Percentiles rank a stretch among this genome's conserved stretches.
phyloP scores from a whole-genome alignment of 1,140 invertebrate species.

The Berghia stephanieae region DNA sequence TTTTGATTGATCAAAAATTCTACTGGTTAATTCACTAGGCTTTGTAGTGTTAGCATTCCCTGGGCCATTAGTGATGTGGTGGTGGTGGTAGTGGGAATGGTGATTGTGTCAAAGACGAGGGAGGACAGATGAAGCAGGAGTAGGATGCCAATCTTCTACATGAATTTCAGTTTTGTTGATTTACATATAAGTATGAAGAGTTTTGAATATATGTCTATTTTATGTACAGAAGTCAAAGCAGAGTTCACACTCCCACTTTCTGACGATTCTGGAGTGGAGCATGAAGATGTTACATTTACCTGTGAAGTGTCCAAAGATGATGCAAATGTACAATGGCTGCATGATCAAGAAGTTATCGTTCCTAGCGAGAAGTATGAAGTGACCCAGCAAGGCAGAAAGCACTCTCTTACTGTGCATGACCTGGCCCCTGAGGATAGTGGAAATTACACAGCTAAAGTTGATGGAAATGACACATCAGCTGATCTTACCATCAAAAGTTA shows the following conservation, averaged over 20 bases:
- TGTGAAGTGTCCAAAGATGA: conserved; percentile 91
- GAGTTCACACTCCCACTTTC: conserved; percentile 52
- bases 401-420: conserved; percentile 58
- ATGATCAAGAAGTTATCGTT: conserved; percentile 73
- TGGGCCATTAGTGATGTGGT: too few relatives aligned
- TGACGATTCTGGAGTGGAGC: conserved; percentile 49
- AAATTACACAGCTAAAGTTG: conserved; percentile 51
- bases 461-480: conserved; percentile 45
- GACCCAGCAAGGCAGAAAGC: conserved; percentile 48
- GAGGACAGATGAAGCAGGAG: not conserved
- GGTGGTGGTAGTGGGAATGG: too few relatives aligned
- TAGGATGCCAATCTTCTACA: not conserved
- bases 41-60: too few relatives aligned
- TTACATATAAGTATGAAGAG: not conserved
- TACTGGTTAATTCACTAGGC: too few relatives aligned
- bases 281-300: conserved; percentile 47
- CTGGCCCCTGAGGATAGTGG: conserved; percentile 58
- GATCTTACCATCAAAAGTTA: conserved; percentile 52
- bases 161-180: not conserved
- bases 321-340: conserved; percentile 94
- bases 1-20: too few relatives aligned
- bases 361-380: conserved; percentile 45
- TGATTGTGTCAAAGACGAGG: not conserved
- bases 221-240: conserved; percentile 50
- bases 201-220: not conserved